Conservation (phyloP, 2,888 invertebrate genomes). For the Taenaris catops region DNA sequence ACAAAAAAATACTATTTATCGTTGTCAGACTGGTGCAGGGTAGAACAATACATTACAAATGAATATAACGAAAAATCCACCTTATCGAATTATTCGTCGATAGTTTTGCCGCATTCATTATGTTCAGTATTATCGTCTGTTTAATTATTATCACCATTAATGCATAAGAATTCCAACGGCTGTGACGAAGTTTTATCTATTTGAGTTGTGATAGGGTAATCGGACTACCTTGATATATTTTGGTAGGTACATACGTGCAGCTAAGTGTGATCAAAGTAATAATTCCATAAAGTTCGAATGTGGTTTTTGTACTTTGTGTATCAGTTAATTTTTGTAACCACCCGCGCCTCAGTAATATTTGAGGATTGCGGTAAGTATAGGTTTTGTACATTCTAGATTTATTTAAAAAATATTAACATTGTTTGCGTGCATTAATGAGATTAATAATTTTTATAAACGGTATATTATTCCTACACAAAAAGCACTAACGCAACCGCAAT, state of each 20-base stretch:
- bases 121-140: slow-evolving; percentile 10
- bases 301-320: slow-evolving; percentile 34
- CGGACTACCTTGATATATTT: slow-evolving; percentile 23
- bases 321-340: slow-evolving; percentile 30
- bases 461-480: too few relatives aligned
- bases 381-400: too few relatives aligned
- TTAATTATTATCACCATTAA: slow-evolving; percentile 7
- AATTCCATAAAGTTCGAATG: slow-evolving; percentile 31
- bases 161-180: slow-evolving; percentile 32
- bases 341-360: slow-evolving; percentile 44
- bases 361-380: slow-evolving; percentile 57
- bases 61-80: too few relatives aligned
- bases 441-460: too few relatives aligned
- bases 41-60: too few relatives aligned
- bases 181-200: slow-evolving; percentile 32
- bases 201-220: slow-evolving; percentile 36
- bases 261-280: slow-evolving; percentile 22
- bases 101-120: slow-evolving; percentile 10
- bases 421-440: too few relatives aligned
- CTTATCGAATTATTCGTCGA: slow-evolving; percentile 2
- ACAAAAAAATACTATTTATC: too few relatives aligned
- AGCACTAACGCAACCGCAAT: too few relatives aligned
- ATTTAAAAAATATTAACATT: too few relatives aligned
- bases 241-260: slow-evolving; percentile 13
- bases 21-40: too few relatives aligned